Evolutionary conservation across 1,140 invertebrate genomes (phyloP), one percentile per base, ranked within the genome.

Genomic region (Argopecten irradians): DNA sequence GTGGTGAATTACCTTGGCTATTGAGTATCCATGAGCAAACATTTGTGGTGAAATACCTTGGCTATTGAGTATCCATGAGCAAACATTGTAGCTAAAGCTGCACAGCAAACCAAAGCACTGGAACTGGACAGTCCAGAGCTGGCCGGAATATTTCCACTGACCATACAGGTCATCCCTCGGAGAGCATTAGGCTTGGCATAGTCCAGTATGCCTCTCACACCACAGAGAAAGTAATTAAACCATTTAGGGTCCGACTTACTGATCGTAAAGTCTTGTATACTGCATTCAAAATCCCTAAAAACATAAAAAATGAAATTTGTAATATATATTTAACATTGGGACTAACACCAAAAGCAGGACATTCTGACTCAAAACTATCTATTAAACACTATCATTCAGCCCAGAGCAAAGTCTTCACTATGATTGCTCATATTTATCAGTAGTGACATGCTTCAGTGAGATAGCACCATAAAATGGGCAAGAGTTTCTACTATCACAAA

Each of bases 81-180:
- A 92, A 97, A 95, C n/a, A 97, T 95, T 46, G 97, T 97, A n/a
- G 97, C 96, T 32, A 99, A 95, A 39, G 98, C 97, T 14, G 98
- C 97, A 82, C 98, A 98, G 94, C 98, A 99, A 3, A 99, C 99
- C 46, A 99, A 96, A 32, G 99, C 99, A 95, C 98, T 99, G 1
- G 99, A 99, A 94, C 98, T 99, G 0, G 99, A 99, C 11, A 99
- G 96, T 9, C 99, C 99, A 36, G 99, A 98, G 93, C 97, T 97
- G 14, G 97, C 97, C 1, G 99, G 99, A 91, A 99, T 97, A 90
- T 96, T 97, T 35, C 99, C 99, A 95, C 97, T 97, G 13, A 99
- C 97, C 83, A 97, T 96, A 83, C 98, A 96, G 85, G 97, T 95
- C 92, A 99, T 96, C 39, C 98, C 98, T 22, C 46, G 71, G 9